Percentiles rank a stretch among this genome's conserved stretches.
Evolutionary conservation across 1,140 invertebrate genomes (phyloP).

Genomic region (Ganaspis sp.): DNA sequence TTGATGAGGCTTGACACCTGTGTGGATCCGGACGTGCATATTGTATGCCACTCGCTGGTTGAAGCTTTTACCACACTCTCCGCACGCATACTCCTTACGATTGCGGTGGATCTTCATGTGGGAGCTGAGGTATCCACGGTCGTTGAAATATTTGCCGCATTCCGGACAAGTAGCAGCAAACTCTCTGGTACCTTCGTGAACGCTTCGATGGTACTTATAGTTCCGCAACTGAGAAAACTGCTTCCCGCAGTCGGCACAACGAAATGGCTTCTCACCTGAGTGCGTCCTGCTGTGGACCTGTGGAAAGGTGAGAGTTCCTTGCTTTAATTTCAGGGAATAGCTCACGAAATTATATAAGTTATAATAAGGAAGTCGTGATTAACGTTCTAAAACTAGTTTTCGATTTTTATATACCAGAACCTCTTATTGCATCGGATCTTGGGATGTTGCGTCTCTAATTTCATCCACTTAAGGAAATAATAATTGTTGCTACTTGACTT

Average conservation of each 20-base stretch:
- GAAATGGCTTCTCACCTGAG: constrained; percentile 80
- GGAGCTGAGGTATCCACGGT: constrained; percentile 85
- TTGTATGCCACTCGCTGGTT: constrained; percentile 89
- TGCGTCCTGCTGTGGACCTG: constrained; percentile 68
- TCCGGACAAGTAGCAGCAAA: constrained; percentile 86
- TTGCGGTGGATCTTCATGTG: constrained; percentile 89
- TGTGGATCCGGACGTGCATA: constrained; percentile 89
- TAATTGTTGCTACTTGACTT: not conserved
- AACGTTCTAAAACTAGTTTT: not conserved
- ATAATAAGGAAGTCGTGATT: constrained; percentile 2
- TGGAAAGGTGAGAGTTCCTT: constrained; percentile 29
- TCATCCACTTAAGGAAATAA: not conserved
- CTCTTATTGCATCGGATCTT: not conserved
- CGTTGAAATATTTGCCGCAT: constrained; percentile 87
- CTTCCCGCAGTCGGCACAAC: constrained; percentile 86
- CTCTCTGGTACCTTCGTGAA: constrained; percentile 85
- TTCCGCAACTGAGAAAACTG: constrained; percentile 87
- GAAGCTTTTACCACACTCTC: constrained; percentile 85
- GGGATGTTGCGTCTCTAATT: not conserved
- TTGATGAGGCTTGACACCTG: constrained; percentile 89
- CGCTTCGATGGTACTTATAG: constrained; percentile 84
- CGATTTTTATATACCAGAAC: not conserved
- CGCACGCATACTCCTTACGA: constrained; percentile 85
- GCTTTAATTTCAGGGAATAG: constrained; percentile 33
- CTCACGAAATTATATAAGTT: not conserved